Evolutionary conservation across 2,797 vertebrate species (phyloP).

Genomic region (Zalophus californianus): DNA sequence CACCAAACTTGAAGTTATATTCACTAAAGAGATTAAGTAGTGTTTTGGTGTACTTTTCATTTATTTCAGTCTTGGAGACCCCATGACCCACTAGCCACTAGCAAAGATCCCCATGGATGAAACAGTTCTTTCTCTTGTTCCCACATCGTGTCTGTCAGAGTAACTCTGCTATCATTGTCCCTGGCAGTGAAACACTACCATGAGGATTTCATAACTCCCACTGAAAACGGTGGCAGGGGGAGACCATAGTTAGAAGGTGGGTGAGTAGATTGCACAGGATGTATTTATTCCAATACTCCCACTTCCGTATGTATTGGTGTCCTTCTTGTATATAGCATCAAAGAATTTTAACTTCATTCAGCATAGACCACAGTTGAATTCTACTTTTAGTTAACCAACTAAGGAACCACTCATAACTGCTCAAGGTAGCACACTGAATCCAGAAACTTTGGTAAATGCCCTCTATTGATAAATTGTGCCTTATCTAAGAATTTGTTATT

Average conservation of each 20-base stretch:
- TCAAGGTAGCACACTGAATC: background rate
- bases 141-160: background rate
- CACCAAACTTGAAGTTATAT: background rate
- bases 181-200: background rate
- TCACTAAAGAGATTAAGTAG: background rate
- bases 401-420: background rate
- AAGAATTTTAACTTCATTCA: background rate
- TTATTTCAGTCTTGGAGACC: background rate
- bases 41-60: background rate
- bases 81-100: background rate
- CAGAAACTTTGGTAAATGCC: background rate
- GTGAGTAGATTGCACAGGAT: background rate
- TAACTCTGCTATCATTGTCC: background rate
- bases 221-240: background rate
- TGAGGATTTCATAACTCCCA: background rate
- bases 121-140: background rate
- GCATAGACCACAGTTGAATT: background rate
- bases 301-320: background rate
- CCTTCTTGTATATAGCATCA: background rate
- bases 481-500: background rate
- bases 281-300: background rate
- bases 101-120: background rate
- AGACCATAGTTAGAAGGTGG: background rate
- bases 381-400: background rate
- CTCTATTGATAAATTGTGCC: background rate